These are phyloP conservation scores for Hyperoplus lanceolatus DNA, from an alignment of 2,797 vertebrate species.

Conservation along the genomic window DNA sequence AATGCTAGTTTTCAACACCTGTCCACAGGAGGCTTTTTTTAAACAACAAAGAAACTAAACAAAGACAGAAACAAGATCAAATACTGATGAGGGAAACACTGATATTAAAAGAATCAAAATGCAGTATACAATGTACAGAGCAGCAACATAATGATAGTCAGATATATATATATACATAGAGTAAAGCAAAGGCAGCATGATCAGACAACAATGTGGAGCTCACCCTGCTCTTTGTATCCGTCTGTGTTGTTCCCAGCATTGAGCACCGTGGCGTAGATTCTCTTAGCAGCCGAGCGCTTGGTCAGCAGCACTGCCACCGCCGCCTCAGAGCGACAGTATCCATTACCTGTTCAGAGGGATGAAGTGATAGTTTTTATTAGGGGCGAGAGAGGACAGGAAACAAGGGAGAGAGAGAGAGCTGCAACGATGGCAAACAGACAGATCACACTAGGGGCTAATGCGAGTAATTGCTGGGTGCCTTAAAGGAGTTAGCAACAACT, in stretches of 20 bases:
- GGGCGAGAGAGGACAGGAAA: background rate
- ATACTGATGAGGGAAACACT: too few species aligned
- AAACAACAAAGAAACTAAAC: too few species aligned
- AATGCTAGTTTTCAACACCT: too few species aligned
- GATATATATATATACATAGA: too few species aligned
- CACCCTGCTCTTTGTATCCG: conserved; percentile 97
- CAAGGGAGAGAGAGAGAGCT: background rate
- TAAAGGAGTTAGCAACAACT: background rate
- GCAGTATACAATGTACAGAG: too few species aligned
- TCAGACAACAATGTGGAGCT: background rate
- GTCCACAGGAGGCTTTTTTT: too few species aligned
- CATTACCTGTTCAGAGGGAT: conserved; percentile 85
- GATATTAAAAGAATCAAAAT: too few species aligned
- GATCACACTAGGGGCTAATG: background rate
- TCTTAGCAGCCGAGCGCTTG: conserved; percentile 90
- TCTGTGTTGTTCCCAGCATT: conserved; percentile 96
- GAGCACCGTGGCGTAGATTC: conserved; percentile 94
- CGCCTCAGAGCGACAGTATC: conserved; percentile 96
- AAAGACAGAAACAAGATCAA: too few species aligned
- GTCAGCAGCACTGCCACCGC: conserved; percentile 90
- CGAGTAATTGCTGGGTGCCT: too few species aligned
- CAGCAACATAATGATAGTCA: too few species aligned
- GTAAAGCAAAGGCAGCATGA: too few species aligned
- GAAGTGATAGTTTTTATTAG: background rate
- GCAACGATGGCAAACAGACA: too few species aligned